Base-by-base conservation (phyloP, 2,888 invertebrate genomes). In the Conus canariensis region DNA sequence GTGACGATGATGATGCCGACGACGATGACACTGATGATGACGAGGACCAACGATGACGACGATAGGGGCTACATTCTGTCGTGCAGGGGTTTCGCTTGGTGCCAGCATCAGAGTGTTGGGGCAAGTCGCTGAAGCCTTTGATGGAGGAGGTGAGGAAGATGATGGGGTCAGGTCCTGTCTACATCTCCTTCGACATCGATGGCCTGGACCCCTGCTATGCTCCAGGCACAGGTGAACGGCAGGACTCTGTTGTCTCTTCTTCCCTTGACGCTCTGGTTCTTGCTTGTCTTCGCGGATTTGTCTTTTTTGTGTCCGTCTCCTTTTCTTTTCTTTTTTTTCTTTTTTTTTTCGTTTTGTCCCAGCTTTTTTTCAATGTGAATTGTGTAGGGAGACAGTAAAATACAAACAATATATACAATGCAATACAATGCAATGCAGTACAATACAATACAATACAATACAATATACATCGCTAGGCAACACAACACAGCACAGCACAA, bases 101-200 rank as follows among this genome's bases (percentile, higher is more conserved):
- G 4, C 92, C 92, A 60, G 96, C 94, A 8, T 91, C 94, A 67
- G 95, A 96, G 70, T 96, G 96, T 90, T 96, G 96, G 96, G 93
- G 96, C 91, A 95, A 95, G 85, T 96, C 96, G 1, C 90, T 96
- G 90, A 91, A 91, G 3, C 95, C 96, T 0, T 91, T 96, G 19
- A 96, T 96, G 96, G 93, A 92, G 8, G 95, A 96, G 87, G 94
- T 96, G 7, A 90, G 95, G 67, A 90, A 93, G 64, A 94, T 94
- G 93, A 95, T 96, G 94, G 96, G 95, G 70, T 93, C 94, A 88
- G 93, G 93, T 74, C 96, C 96, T 0, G 95, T 96, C 16, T 96
- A 96, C 92, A 93, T 96, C 67, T 95, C 95, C 87, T 95, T 96
- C 91, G 96, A 96, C 91, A 96, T 96, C 90, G 96, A 96, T 92